Evolutionary conservation across 2,888 invertebrate species (phyloP).

Genomic region (Hipparchia semele): DNA sequence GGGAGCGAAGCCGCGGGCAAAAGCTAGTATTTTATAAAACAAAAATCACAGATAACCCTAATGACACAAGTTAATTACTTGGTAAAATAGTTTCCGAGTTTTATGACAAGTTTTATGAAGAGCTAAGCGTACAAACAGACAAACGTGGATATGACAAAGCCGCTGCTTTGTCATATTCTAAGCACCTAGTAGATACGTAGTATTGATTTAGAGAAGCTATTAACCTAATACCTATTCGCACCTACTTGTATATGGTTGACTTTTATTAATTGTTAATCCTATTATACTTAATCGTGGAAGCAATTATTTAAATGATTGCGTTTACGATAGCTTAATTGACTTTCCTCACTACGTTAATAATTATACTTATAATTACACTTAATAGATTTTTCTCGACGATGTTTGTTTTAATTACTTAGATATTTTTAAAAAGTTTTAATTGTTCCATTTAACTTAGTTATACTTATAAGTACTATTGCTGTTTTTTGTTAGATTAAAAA

Average conservation of each 20-base stretch:
- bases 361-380: conserved; percentile 20
- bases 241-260: not conserved
- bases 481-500: not conserved
- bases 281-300: conserved; percentile 8
- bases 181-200: too few species aligned
- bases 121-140: too few species aligned
- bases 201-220: too few species aligned
- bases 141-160: too few species aligned
- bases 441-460: not conserved
- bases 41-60: conserved; percentile 2
- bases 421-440: conserved; percentile 4
- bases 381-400: conserved; percentile 14
- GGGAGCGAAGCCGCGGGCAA: too few species aligned
- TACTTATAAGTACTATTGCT: not conserved
- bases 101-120: too few species aligned
- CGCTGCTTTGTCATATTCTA: too few species aligned
- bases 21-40: too few species aligned
- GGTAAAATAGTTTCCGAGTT: not conserved
- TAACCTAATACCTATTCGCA: too few species aligned
- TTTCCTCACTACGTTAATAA: conserved; percentile 24
- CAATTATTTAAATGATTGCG: conserved; percentile 22
- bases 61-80: conserved; percentile 13
- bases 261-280: conserved; percentile 1
- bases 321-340: conserved; percentile 20
- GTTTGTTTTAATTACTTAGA: conserved; percentile 7